phyloP scores from a whole-genome alignment of 2,797 vertebrate genomes.

The Petrocephalus sullivani region DNA sequence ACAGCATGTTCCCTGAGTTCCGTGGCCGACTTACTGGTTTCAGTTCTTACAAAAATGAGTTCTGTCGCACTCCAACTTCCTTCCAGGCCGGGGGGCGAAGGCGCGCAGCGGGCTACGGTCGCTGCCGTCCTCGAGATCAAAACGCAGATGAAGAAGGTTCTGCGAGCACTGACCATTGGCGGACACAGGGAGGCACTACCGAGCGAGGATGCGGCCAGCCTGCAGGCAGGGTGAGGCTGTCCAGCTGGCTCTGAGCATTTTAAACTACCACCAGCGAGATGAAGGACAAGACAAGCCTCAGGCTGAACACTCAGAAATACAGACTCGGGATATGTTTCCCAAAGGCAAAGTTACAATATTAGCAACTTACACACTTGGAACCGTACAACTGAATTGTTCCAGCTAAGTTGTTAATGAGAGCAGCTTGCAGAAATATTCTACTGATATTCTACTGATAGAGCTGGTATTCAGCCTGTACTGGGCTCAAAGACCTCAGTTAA shows the following conservation, averaged over 20 bases:
- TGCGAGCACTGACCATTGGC: constrained; percentile 14
- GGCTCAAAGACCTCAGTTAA: background rate
- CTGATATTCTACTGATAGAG: background rate
- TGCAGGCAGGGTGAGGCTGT: constrained; percentile 9
- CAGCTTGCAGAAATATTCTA: no score
- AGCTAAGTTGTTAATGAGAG: no score
- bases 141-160: constrained; percentile 10
- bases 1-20: background rate
- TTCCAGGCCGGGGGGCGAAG: constrained; percentile 3
- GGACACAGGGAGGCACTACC: constrained; percentile 14
- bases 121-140: background rate
- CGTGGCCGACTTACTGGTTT: background rate
- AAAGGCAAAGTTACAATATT: background rate
- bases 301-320: background rate
- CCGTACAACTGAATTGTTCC: background rate
- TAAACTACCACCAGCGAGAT: background rate
- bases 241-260: background rate
- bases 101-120: background rate
- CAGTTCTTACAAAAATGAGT: background rate
- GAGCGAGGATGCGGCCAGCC: constrained; percentile 8
- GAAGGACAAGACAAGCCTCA: background rate
- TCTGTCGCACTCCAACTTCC: background rate
- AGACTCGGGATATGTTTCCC: background rate
- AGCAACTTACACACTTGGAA: background rate
- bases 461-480: background rate